These are phyloP conservation scores for Eilema sororculum DNA, from an alignment of 2,888 invertebrate species.

Conservation along the genomic window DNA sequence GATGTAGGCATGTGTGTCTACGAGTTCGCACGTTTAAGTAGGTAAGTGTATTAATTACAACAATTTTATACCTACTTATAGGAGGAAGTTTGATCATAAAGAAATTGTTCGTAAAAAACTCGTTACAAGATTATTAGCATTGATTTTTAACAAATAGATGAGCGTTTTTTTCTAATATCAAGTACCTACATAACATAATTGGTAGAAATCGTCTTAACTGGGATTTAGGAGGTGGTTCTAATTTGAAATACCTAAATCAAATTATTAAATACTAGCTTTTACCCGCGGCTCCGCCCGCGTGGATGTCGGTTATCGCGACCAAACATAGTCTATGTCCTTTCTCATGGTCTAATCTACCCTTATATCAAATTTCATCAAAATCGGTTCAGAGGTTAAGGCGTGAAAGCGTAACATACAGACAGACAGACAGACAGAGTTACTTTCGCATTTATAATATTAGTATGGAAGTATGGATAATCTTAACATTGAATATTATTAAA, in stretches of 20 bases:
- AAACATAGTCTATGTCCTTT: too few relatives aligned
- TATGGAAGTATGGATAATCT: too few relatives aligned
- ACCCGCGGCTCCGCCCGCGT: too few relatives aligned
- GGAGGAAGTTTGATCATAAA: neutral
- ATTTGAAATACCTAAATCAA: neutral
- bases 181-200: neutral
- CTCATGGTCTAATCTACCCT: too few relatives aligned
- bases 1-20: neutral
- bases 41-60: neutral
- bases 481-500: too few relatives aligned
- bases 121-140: slow-evolving; percentile 18
- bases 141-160: neutral
- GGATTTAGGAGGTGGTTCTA: neutral
- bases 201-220: neutral
- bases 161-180: neutral
- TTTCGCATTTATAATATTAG: too few relatives aligned
- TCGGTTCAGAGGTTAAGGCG: too few relatives aligned
- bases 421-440: too few relatives aligned
- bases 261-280: too few relatives aligned
- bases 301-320: too few relatives aligned
- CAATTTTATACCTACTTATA: neutral
- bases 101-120: neutral
- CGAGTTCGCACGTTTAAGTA: neutral
- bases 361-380: too few relatives aligned
- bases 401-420: too few relatives aligned